Conservation (phyloP, 2,113 vertebrate genomes). For the Pionites leucogaster region DNA sequence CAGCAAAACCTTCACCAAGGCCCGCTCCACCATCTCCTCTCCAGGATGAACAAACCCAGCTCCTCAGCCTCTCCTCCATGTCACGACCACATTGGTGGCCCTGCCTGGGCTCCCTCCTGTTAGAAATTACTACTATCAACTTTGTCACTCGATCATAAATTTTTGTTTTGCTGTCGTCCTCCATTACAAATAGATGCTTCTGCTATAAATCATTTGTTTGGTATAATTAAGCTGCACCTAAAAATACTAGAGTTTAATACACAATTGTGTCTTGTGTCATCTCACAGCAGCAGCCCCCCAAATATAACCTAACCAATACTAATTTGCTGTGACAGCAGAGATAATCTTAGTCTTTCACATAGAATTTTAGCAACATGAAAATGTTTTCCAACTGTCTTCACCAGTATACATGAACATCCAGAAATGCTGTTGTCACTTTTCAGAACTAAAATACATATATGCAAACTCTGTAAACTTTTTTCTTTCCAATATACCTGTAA, state of each 20-base stretch:
- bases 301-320: background rate
- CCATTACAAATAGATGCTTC: background rate
- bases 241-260: background rate
- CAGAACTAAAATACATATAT: background rate
- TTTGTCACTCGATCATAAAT: background rate
- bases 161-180: background rate
- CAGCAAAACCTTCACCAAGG: background rate
- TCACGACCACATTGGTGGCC: background rate
- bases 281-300: background rate
- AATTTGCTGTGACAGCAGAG: background rate
- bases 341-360: background rate
- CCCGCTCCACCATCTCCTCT: background rate
- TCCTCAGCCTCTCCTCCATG: background rate
- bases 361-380: background rate
- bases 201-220: background rate
- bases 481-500: background rate
- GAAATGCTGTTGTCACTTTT: background rate
- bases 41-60: background rate
- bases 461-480: background rate
- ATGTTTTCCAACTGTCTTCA: background rate
- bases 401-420: background rate
- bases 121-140: background rate
- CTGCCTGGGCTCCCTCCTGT: background rate
- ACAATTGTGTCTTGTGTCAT: background rate
- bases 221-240: background rate